Base-by-base conservation (phyloP, 2,113 vertebrate genomes). In the Aegithalos caudatus region DNA sequence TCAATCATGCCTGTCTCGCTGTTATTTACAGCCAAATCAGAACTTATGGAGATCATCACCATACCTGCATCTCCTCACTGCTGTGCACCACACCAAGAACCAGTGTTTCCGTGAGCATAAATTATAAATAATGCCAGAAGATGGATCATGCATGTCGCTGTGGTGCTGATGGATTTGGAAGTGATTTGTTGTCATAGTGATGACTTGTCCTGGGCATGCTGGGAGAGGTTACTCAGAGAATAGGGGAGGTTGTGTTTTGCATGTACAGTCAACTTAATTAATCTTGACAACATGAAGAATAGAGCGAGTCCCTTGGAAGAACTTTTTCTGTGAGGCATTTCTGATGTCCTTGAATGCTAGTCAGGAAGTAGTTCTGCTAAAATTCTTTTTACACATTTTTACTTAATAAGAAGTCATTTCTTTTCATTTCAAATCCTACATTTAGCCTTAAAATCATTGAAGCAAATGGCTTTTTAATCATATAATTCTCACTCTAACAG, bases 151-250 rank as follows among this genome's bases (percentile, higher is more conserved):
- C 16, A 33, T 31, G 16, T 79, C 29, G 14, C 25, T 14, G 21
- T n/a, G 54, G 69, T 90, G 66, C 51, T 73, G 83, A 94, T 47
- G 61, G 54, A 94, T 94, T 83, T 94, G 90, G 78, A 93, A 96
- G 70, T 96, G 78, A 92, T 70, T 60, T 42, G 95, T 98, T 98
- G 78, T 88, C 80, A 97, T 95, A 77, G 95, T 31, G 72, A 97
- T 92, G 69, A 31, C 86, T 95, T 89, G 76, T 60, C 56, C 80
- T 82, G 74, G 77, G 57, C 77, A 92, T 80, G 79, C 64, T 92
- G 61, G 65, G 86, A 94, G 61, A 95, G 74, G 81, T 78, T 95
- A 94, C 72, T 56, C 90, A 97, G 95, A 95, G 88, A 96, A 85
- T 37, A 93, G 77, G 28, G 28, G 50, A 96, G 56, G 73, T 47